Percentiles rank a stretch among this genome's conserved stretches.
These are phyloP conservation scores for Paradisaea rubra DNA, from an alignment of 2,113 vertebrate species.

Conservation along the genomic window DNA sequence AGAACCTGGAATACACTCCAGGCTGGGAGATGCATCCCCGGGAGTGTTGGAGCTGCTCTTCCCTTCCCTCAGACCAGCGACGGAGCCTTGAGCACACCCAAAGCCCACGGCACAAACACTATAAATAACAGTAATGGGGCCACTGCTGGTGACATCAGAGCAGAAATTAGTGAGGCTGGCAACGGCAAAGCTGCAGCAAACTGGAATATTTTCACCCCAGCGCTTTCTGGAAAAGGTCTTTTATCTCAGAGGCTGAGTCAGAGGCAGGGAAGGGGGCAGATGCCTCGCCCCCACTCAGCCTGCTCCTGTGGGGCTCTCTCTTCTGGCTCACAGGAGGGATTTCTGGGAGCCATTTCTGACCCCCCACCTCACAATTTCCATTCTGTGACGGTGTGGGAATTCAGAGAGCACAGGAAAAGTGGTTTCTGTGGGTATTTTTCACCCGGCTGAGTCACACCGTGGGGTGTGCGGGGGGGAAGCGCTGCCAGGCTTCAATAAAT, in stretches of 20 bases:
- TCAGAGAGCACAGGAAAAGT: neutral
- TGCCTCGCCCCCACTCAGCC: neutral
- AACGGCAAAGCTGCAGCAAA: slow-evolving; percentile 19
- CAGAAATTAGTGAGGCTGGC: slow-evolving; percentile 2
- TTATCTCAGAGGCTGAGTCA: neutral
- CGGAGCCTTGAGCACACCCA: neutral
- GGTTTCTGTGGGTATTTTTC: neutral
- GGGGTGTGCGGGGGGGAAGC: neutral
- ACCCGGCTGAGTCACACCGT: neutral
- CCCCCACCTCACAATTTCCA: neutral
- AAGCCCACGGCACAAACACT: slow-evolving; percentile 39
- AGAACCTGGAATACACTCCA: neutral
- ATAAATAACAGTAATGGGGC: slow-evolving; percentile 48
- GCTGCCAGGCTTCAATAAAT: neutral
- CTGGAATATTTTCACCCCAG: neutral
- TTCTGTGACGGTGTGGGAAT: neutral
- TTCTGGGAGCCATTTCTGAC: neutral
- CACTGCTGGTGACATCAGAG: slow-evolving; percentile 37
- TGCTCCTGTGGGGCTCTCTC: neutral
- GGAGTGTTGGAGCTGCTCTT: neutral
- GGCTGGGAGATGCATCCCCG: neutral
- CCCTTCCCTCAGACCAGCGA: neutral
- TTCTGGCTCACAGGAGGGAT: neutral
- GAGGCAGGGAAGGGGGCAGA: neutral
- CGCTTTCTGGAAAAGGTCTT: slow-evolving; percentile 6